phyloP scores from a whole-genome alignment of 2,888 invertebrate genomes.

The Drosophila nr. fundita region DNA sequence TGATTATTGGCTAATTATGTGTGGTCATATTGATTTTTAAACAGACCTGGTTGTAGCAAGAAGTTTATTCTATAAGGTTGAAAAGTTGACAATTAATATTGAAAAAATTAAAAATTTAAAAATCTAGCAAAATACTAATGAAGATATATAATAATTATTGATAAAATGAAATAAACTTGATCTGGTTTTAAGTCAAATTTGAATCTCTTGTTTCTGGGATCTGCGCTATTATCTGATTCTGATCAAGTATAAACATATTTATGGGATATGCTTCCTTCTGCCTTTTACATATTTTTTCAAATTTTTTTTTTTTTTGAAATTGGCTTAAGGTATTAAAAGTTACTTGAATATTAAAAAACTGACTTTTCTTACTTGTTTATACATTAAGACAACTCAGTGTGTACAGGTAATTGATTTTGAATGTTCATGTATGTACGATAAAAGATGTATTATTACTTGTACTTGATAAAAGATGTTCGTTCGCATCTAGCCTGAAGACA shows the following conservation, averaged over 20 bases:
- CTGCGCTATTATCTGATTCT: not conserved
- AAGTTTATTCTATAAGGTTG: too few relatives aligned
- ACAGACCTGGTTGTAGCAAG: not conserved
- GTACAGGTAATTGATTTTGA: not conserved
- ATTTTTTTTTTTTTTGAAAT: too few relatives aligned
- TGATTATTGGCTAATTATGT: constrained; percentile 11
- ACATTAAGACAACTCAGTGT: too few relatives aligned
- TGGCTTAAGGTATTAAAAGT: too few relatives aligned
- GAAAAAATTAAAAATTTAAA: accelerated
- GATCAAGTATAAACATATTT: not conserved
- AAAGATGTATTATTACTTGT: not conserved
- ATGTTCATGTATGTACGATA: not conserved
- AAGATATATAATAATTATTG: not conserved
- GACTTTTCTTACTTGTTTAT: not conserved
- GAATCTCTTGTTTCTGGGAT: accelerated
- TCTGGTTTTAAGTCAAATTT: not conserved
- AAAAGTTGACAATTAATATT: not conserved
- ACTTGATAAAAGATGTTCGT: constrained; percentile 1
- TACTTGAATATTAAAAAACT: not conserved
- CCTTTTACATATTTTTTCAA: too few relatives aligned
- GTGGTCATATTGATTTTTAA: constrained; percentile 2
- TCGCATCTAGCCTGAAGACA: constrained; percentile 9
- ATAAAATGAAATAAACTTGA: not conserved
- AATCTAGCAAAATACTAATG: not conserved
- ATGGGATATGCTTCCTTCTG: too few relatives aligned